phyloP scores from a whole-genome alignment of 23 tunicate genomes.

The Botrylloides violaceus region DNA sequence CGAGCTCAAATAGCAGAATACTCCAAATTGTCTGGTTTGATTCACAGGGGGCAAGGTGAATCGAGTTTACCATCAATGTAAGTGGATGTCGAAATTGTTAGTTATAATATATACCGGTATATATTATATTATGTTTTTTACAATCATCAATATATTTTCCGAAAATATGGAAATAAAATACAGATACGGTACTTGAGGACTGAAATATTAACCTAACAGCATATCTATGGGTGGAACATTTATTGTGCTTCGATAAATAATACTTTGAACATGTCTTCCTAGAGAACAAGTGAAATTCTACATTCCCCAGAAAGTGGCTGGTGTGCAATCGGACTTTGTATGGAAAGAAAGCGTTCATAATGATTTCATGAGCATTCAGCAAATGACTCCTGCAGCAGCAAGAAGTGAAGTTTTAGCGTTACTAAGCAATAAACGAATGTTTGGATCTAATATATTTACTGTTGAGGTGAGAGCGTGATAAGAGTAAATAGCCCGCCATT shows the following conservation, averaged over 20 bases:
- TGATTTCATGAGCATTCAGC: slow-evolving; percentile 3
- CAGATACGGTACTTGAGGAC: no score
- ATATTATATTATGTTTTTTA: no score
- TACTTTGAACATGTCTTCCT: no score
- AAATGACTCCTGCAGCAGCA: slow-evolving; percentile 3
- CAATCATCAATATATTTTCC: no score
- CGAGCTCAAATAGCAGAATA: slow-evolving; percentile 1
- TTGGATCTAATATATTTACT: slow-evolving; percentile 12
- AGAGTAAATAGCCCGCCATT: no score
- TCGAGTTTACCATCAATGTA: slow-evolving; percentile 11
- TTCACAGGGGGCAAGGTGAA: slow-evolving; percentile 10
- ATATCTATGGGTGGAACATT: no score
- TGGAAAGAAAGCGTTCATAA: slow-evolving; percentile 18
- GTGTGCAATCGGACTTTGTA: not conserved
- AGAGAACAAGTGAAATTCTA: slow-evolving; percentile 10
- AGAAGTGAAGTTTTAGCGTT: slow-evolving; percentile 23
- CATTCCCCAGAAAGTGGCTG: slow-evolving; percentile 1
- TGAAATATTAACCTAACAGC: no score
- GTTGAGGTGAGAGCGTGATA: slow-evolving; percentile 31
- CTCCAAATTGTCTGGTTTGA: slow-evolving; percentile 8
- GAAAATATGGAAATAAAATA: no score
- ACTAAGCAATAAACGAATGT: slow-evolving; percentile 16
- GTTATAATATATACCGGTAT: no score
- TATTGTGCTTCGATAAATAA: no score
- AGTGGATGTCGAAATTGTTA: not conserved